Percentiles rank a stretch among this genome's conserved stretches.
phyloP scores from a whole-genome alignment of 1,140 invertebrate species.

The Prorops nasuta region DNA sequence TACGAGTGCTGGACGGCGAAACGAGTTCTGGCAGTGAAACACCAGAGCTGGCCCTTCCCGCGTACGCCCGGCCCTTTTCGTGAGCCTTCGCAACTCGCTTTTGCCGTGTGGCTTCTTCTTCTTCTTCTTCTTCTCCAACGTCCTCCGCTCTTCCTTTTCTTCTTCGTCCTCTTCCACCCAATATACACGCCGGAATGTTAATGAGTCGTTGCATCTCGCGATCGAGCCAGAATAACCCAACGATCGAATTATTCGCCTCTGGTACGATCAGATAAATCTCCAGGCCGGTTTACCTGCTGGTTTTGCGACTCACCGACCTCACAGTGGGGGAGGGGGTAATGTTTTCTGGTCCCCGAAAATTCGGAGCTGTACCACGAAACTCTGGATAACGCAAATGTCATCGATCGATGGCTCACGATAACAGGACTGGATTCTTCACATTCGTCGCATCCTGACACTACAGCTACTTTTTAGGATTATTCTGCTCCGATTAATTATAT shows the following conservation, averaged over 20 bases:
- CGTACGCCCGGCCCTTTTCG: no score
- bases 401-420: background rate
- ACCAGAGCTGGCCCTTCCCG: no score
- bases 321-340: no score
- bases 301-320: background rate
- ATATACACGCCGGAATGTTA: conserved; percentile 30
- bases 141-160: background rate
- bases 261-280: conserved; percentile 14
- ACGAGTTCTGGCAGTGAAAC: conserved; percentile 25
- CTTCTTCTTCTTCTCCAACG: background rate
- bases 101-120: background rate
- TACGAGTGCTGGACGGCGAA: conserved; percentile 16
- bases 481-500: no score
- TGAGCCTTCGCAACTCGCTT: no score
- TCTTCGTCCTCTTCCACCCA: no score
- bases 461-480: no score
- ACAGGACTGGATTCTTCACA: no score
- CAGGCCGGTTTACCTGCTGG: background rate
- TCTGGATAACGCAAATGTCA: conserved; percentile 9
- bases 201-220: conserved; percentile 17
- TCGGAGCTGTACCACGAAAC: background rate
- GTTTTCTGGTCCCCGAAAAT: background rate
- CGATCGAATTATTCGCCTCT: conserved; percentile 23
- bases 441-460: no score
- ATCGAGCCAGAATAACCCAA: background rate